Percentiles rank a stretch among this genome's conserved stretches.
Conservation (phyloP, 2,113 vertebrate genomes). For the Amblyopsis rosae region DNA sequence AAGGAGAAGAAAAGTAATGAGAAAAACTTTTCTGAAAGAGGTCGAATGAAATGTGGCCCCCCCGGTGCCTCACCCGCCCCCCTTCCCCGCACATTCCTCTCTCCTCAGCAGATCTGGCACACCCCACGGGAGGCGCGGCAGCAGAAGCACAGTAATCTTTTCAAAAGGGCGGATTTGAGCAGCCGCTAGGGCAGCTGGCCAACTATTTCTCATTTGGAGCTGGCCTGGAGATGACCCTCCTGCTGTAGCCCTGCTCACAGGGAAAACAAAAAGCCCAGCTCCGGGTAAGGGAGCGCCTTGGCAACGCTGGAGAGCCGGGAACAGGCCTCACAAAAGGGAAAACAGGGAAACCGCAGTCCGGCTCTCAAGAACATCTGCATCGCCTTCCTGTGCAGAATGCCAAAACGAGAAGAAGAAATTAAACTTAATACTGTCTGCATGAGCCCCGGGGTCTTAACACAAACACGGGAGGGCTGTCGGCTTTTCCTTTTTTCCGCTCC, state of each 20-base stretch:
- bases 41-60: constrained; percentile 70
- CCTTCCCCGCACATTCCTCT: constrained; percentile 69
- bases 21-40: constrained; percentile 72
- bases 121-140: constrained; percentile 72
- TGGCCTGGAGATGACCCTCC: constrained; percentile 80
- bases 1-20: constrained; percentile 62
- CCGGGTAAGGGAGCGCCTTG: constrained; percentile 69
- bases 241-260: constrained; percentile 70
- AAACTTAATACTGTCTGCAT: constrained; percentile 72
- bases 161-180: constrained; percentile 79
- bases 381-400: constrained; percentile 65
- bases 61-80: constrained; percentile 22
- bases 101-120: constrained; percentile 75
- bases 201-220: constrained; percentile 80
- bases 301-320: constrained; percentile 67
- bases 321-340: constrained; percentile 59
- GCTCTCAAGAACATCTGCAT: constrained; percentile 74
- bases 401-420: constrained; percentile 51
- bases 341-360: constrained; percentile 72
- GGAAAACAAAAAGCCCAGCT: constrained; percentile 69
- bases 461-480: constrained; percentile 69
- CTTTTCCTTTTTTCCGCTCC: constrained; percentile 39
- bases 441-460: constrained; percentile 59
- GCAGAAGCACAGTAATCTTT: constrained; percentile 79
- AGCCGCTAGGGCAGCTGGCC: constrained; percentile 73